These are phyloP conservation scores for Lampris incognitus DNA, from an alignment of 2,113 vertebrate genomes.

Conservation along the genomic window DNA sequence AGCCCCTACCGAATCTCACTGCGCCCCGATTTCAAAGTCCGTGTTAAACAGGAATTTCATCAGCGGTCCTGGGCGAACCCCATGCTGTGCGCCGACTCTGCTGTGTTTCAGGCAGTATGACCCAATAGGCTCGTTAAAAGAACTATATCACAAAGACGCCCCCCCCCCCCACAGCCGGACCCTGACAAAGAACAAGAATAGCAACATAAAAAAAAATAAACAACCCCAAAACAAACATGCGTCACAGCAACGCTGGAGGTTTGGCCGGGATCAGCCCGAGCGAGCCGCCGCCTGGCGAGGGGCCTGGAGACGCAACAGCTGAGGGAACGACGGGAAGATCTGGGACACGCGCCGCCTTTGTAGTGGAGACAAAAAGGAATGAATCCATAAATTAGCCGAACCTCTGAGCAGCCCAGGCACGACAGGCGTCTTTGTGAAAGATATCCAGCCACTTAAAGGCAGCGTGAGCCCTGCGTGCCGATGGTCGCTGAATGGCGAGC, in stretches of 20 bases:
- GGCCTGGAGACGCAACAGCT: constrained; percentile 51
- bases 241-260: constrained; percentile 19
- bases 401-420: constrained; percentile 61
- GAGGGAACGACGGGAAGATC: constrained; percentile 71
- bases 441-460: constrained; percentile 53
- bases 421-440: constrained; percentile 56
- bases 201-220: neutral
- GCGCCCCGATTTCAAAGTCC: constrained; percentile 5
- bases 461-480: constrained; percentile 30
- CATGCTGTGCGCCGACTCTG: neutral
- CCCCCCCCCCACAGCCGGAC: constrained; percentile 24
- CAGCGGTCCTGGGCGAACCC: constrained; percentile 7
- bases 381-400: constrained; percentile 79
- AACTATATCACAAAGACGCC: neutral
- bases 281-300: constrained; percentile 47
- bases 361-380: constrained; percentile 81
- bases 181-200: neutral
- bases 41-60: constrained; percentile 24
- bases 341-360: constrained; percentile 73
- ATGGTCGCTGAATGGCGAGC: constrained; percentile 50
- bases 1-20: constrained; percentile 2
- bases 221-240: neutral
- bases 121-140: constrained; percentile 14
- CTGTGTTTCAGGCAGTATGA: neutral
- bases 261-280: constrained; percentile 29